Evolutionary conservation across 2,888 invertebrate genomes (phyloP).

Genomic region (Epinotia demarniana): DNA sequence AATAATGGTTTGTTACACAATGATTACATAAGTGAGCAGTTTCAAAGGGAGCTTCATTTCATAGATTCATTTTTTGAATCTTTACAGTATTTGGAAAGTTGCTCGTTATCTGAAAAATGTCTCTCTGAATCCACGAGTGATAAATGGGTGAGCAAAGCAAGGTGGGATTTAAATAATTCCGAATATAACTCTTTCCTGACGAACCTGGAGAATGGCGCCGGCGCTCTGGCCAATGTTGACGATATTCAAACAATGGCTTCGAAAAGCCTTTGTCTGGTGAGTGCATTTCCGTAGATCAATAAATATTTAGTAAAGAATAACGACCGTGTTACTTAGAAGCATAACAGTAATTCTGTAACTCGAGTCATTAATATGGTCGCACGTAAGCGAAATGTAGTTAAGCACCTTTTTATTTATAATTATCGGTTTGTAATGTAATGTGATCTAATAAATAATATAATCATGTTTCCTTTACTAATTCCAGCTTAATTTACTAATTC

Average conservation of each 20-base stretch:
- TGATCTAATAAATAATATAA: conserved; percentile 16
- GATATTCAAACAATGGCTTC: conserved; percentile 79
- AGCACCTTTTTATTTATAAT: background rate
- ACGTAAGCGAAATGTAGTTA: conserved; percentile 42
- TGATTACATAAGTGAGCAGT: conserved; percentile 75
- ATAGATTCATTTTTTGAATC: conserved; percentile 82
- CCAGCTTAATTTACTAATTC: conserved; percentile 81
- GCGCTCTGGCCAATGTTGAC: conserved; percentile 53
- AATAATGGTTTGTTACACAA: conserved; percentile 67
- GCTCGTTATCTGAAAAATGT: conserved; percentile 67
- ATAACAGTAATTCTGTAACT: conserved; percentile 47
- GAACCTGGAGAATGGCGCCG: conserved; percentile 69
- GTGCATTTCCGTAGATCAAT: conserved; percentile 65
- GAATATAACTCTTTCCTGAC: conserved; percentile 70
- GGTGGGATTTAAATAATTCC: conserved; percentile 61
- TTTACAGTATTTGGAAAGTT: conserved; percentile 75
- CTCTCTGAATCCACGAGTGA: conserved; percentile 63
- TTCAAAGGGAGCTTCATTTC: conserved; percentile 77
- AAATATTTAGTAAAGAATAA: conserved; percentile 29
- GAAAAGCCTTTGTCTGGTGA: conserved; percentile 82
- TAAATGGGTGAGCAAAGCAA: conserved; percentile 61
- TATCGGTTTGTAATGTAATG: conserved; percentile 13
- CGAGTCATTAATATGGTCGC: conserved; percentile 38
- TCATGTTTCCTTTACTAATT: conserved; percentile 51
- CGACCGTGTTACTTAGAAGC: background rate